These are phyloP conservation scores for Magallana nippona DNA, from an alignment of 2,888 invertebrate genomes.

Conservation along the genomic window DNA sequence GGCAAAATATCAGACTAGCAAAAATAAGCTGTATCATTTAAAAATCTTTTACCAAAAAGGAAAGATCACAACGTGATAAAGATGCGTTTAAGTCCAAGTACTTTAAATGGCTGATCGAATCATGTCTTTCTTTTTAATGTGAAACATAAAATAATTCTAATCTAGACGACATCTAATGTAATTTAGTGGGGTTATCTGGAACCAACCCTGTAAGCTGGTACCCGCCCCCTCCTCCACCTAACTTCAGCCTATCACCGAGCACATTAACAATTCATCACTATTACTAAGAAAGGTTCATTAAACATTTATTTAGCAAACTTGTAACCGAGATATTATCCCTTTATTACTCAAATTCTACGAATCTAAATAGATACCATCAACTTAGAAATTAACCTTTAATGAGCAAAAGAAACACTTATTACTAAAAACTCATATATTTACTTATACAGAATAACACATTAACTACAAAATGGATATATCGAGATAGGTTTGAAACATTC, in stretches of 20 bases:
- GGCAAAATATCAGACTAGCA: background rate
- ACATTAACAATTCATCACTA: background rate
- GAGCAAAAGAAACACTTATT: no score
- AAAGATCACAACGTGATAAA: background rate
- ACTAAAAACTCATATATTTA: no score
- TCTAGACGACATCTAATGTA: background rate
- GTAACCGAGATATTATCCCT: no score
- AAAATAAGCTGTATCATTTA: background rate
- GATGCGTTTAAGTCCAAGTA: background rate
- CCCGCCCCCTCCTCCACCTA: background rate
- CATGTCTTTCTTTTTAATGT: background rate
- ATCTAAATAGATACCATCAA: no score
- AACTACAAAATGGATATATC: no score
- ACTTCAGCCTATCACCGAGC: background rate
- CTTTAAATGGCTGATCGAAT: constrained; percentile 3
- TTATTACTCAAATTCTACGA: no score
- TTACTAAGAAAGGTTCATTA: background rate
- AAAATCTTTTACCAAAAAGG: background rate
- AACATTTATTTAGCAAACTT: background rate
- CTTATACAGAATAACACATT: no score
- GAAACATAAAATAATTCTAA: background rate
- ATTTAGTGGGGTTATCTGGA: background rate
- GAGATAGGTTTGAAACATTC: no score
- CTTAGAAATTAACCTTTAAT: no score
- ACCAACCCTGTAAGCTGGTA: background rate